Base-by-base conservation (phyloP, 92 coral and sea anemone genomes). In the Heliopora coerulea region DNA sequence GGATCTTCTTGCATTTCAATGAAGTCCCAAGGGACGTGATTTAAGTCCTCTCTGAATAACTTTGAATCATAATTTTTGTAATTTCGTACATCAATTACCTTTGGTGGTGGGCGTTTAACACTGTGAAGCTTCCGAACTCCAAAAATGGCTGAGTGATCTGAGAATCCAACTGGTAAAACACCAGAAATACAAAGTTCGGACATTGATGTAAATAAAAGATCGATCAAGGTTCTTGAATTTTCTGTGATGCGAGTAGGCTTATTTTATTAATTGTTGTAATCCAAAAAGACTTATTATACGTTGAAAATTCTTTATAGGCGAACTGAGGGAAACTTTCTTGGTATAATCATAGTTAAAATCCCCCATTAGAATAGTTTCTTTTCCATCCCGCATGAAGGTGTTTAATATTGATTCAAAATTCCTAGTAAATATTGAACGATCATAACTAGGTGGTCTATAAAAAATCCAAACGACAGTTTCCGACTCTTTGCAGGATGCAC, bases 81-180 rank as follows among this genome's bases (percentile, higher is more conserved):
- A n/a, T n/a, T n/a, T n/a, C n/a, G n/a, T n/a, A n/a, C n/a, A n/a
- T n/a, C 48, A 64, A 64, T 50, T 24, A 64, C 24, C 50, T 30
- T 64, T 64, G 72, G 72, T 48, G 72, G 72, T 64, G 72, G 44
- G n/a, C 41, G 72, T 50, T 46, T 46, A 64, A 34, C 72, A 30
- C 72, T 42, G 34, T 33, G 72, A 24, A 64, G 48, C 34, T 31
- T 61, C 17, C 68, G 34, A 61, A 61, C 41, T 29, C 33, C 68
- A 42, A 61, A 61, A 29, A 61, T 61, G 12, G 68, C 37, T n/a
- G n/a, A 61, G 68, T 61, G 37, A 61, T 61, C 68, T 35, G 68
- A 61, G 29, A 61, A 61, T 14, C 42, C 68, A 61, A 61, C 68
- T 42, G 68, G 41, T 61, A 61, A 23, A 30, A 23, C 65, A 10